Evolutionary conservation across 1,140 invertebrate species (phyloP), one percentile per base, ranked within the genome.

Genomic region (Neodiprion virginianus): DNA sequence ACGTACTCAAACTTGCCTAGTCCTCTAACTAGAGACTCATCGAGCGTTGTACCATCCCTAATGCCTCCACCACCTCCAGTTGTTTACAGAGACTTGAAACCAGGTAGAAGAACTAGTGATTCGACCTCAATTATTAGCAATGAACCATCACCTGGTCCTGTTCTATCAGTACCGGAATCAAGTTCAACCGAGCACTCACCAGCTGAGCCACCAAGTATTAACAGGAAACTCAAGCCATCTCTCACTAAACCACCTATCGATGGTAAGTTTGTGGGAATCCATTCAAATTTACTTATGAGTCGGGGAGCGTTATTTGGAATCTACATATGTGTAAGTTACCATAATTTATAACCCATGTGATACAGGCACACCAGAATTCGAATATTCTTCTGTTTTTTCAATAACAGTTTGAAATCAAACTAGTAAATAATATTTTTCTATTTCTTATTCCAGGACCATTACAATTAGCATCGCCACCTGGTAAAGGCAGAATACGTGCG

Each of bases 41-140:
- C 76, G 0, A 76, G 66, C 48, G 75, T 67, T 67, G 68, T 79
- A 73, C 77, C 83, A 76, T 74, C 81, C 70, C 82, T 90, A 81
- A 83, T 88, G 69, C 86, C 90, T 79, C 86, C 87, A 23, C 81
- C 90, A 66, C 94, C 95, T 9, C 95, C 95, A 7, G 89, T 90
- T 9, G 93, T 96, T 48, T 93, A 96, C 82, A 89, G 95, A 12
- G 93, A 92, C 67, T 88, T 96, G 2, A 97, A 97, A 84, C 96
- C 96, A 17, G 92, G 90, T 79, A 84, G 90, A 72, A 91, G 90
- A 82, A 85, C 89, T 12, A 92, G 91, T 67, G 92, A 93, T 77
- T 91, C 90, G 7, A 79, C 89, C 78, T 85, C 90, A 65, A 80
- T 89, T 80, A 77, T 85, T 11, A 87, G 84, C 67, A 85, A 86